Evolutionary conservation across 2,797 vertebrate species (phyloP), one percentile per base, ranked within the genome.

Genomic region (Tenualosa ilisha): DNA sequence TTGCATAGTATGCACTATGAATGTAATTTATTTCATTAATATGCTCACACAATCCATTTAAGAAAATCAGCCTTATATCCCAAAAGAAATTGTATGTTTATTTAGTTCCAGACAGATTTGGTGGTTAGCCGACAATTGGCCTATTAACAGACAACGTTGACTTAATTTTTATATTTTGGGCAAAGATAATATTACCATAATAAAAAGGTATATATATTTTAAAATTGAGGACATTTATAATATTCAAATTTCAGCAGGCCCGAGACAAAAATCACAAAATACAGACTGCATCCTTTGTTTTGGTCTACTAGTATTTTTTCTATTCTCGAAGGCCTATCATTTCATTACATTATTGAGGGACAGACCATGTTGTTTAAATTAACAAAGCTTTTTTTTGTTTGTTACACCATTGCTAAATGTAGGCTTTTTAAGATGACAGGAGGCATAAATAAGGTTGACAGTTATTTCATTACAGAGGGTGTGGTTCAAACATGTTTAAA

Each of bases 401-500:
- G 37, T 40, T 40, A 72, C 31, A 72, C 15, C 37, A 46, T 37
- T 22, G 40, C 37, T 43, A 17, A 79, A 79, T 46, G 15, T 37
- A 46, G 31, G 12, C 11, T 51, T 9, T 56, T 56, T 20, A 56
- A 56, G 54, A 43, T 15, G 5, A 75, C 37, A 43, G 6, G 40
- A 79, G 17, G 17, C 40, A 79, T 79, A 79, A 46, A n/a, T n/a
- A 43, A 22, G n/a, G 59, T 63, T 79, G 72, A 20, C 17, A 22
- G 37, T 46, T 79, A 46, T 46, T 75, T 75, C 5, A 75, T 79
- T 79, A 15, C 20, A 7, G 2, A 79, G 72, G 72, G 72, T 79
- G 72, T 79, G 72, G 72, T 79, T 79, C 72, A 79, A 79, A 79
- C 72, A 43, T 40, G 17, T 46, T 43, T 46, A 22, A 40, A 79